Base-by-base conservation (phyloP, 2,888 invertebrate genomes). In the Oasisia sp. region DNA sequence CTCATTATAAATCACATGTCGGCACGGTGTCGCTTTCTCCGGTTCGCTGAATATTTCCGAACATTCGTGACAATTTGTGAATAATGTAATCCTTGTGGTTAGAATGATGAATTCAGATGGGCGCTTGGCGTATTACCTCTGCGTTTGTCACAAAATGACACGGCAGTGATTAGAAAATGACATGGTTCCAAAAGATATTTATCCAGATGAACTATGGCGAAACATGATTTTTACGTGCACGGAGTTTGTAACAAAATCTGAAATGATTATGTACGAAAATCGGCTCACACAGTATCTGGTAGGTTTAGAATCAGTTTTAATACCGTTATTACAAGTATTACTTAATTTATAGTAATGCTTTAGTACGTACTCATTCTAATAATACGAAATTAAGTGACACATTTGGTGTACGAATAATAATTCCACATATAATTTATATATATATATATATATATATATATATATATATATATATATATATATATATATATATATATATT, bases 391-490 rank as follows among this genome's bases (percentile, higher is more conserved):
- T 38, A 38, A 38, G 38, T 38, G 38, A 38, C 4, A 38, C 4
- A 38, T 38, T 38, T 38, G 1, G 38, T 38, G 38, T 38, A 38
- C 38, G 38, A 38, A 38, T 38, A 38, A 4, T 38, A 38, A 38
- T 38, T 38, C 38, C 38, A 38, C 38, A 38, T 38, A 38, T 38
- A 38, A 38, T 38, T 1, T 38, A 38, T 38, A 38, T 38, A 38
- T 38, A 38, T 38, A 38, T 38, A 27, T 38, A 32, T 92, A 38
- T 38, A 44, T 32, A 32, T 44, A 92, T 32, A 92, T 45, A 89
- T 32, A 92, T 45, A 92, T 32, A 92, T 90, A 92, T 50, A 89
- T 45, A 92, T 45, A 91, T 45, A 91, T 45, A 91, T 45, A 45
- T 45, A 91, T 45, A 91, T 45, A 91, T 45, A 91, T 45, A 45